Percentiles rank a stretch among this genome's conserved stretches.
Conservation (phyloP, 2,888 invertebrate genomes). For the Serrognathus titanus region DNA sequence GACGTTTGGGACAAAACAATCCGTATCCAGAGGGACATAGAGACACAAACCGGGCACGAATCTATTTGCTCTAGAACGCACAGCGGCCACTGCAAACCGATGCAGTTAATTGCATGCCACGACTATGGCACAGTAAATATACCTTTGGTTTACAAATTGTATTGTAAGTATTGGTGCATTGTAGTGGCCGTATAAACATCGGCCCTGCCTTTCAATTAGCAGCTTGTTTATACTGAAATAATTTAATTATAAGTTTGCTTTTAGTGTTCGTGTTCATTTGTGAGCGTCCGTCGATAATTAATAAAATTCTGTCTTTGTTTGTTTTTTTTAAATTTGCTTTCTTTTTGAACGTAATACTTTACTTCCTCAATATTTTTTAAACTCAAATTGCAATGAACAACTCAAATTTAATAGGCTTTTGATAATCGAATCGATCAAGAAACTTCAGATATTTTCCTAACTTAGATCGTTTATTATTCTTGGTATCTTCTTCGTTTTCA, state of each 20-base stretch:
- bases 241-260: constrained; percentile 28
- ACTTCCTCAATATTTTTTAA: too few relatives aligned
- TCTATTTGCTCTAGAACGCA: constrained; percentile 17
- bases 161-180: constrained; percentile 37
- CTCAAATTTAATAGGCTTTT: too few relatives aligned
- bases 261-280: constrained; percentile 6
- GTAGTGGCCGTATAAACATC: constrained; percentile 25
- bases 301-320: too few relatives aligned
- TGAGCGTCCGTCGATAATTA: too few relatives aligned
- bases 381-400: too few relatives aligned
- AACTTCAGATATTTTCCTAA: too few relatives aligned
- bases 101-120: constrained; percentile 46
- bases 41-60: constrained; percentile 16
- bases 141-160: constrained; percentile 41
- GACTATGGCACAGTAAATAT: constrained; percentile 42
- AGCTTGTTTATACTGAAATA: constrained; percentile 29
- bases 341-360: too few relatives aligned
- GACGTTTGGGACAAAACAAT: constrained; percentile 13
- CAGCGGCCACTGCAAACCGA: constrained; percentile 38
- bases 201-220: constrained; percentile 25
- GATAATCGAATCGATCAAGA: too few relatives aligned
- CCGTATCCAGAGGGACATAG: constrained; percentile 15
- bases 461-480: too few relatives aligned
- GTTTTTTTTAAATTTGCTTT: too few relatives aligned
- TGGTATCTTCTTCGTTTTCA: too few relatives aligned